These are phyloP conservation scores for Apus apus DNA, from an alignment of 2,113 vertebrate species.

Conservation along the genomic window DNA sequence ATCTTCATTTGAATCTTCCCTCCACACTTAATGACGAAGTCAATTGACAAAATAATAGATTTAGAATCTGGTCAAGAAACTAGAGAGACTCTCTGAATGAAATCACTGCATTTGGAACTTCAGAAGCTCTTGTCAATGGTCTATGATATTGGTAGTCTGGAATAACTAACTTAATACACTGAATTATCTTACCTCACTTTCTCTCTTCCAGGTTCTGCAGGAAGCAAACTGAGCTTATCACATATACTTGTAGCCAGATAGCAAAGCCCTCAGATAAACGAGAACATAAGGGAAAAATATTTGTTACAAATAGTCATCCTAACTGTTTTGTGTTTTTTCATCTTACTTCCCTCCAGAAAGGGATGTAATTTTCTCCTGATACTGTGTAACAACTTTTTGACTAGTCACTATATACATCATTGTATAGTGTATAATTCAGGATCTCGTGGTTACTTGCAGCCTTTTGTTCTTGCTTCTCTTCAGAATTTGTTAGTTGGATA, in stretches of 20 bases:
- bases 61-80: neutral
- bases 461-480: neutral
- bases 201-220: neutral
- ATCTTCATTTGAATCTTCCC: neutral
- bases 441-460: neutral
- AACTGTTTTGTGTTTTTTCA: neutral
- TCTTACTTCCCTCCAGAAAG: neutral
- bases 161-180: neutral
- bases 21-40: neutral
- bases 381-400: neutral
- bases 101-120: neutral
- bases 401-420: neutral
- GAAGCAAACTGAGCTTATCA: neutral
- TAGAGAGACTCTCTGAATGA: neutral
- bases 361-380: neutral
- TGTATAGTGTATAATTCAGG: neutral
- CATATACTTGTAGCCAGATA: too few species aligned
- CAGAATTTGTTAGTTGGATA: neutral
- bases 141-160: neutral
- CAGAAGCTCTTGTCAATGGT: neutral
- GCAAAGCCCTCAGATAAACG: neutral
- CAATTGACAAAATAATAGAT: neutral
- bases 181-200: neutral
- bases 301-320: neutral
- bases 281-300: neutral